Evolutionary conservation across 2,797 vertebrate genomes (phyloP).

Genomic region (Phoeniculus purpureus): DNA sequence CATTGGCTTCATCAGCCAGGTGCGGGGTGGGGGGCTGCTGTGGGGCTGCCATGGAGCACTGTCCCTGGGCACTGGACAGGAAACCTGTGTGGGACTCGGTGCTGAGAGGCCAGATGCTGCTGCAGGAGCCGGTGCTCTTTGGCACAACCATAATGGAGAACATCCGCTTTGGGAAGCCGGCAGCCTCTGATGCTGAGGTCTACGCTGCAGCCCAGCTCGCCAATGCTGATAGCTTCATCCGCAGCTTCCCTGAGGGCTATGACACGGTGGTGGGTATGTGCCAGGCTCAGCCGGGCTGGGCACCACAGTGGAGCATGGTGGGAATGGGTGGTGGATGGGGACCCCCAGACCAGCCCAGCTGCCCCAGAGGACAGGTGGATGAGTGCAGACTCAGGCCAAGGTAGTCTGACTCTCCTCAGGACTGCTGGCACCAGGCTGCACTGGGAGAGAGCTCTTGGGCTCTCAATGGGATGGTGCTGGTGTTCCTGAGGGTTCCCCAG

Average conservation of each 20-base stretch:
- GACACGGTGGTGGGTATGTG: conserved; percentile 88
- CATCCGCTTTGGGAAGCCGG: conserved; percentile 92
- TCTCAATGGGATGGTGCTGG: accelerated
- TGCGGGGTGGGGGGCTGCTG: conserved; percentile 3
- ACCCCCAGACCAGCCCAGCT: accelerated
- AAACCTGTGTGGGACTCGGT: accelerated
- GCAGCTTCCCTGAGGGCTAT: conserved; percentile 90
- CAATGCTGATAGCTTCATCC: conserved; percentile 92
- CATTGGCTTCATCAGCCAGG: conserved; percentile 96
- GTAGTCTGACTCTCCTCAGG: accelerated
- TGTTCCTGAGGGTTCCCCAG: not conserved
- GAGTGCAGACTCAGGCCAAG: accelerated
- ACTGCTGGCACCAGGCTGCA: accelerated
- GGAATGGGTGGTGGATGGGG: too few relatives aligned
- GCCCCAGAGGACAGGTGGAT: accelerated
- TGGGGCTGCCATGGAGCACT: not conserved
- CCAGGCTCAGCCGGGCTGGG: not conserved
- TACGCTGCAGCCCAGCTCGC: conserved; percentile 86
- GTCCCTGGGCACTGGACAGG: not conserved
- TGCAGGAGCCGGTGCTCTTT: conserved; percentile 93
- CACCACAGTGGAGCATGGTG: accelerated
- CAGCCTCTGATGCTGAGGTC: conserved; percentile 88
- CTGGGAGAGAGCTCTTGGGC: accelerated
- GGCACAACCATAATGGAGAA: conserved; percentile 93
- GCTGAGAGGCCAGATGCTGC: accelerated